A percentile compares a stretch with the other conserved stretches of the same genome.
phyloP scores from a whole-genome alignment of 2,888 invertebrate genomes.

The Halocaridina rubra region DNA sequence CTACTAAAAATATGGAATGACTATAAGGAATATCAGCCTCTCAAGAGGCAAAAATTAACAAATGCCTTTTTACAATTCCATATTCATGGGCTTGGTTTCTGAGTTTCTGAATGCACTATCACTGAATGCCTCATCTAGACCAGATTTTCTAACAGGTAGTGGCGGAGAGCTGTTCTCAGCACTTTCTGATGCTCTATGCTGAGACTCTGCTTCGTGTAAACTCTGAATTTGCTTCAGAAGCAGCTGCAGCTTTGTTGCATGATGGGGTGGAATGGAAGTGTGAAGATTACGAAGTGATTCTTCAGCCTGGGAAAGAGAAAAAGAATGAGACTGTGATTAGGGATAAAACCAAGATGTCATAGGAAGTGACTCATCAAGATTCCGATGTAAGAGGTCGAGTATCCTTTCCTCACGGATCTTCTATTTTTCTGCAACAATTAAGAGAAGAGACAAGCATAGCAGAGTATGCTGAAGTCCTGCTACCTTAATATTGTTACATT shows the following conservation, averaged over 20 bases:
- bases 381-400: no score
- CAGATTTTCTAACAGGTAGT: background rate
- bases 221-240: conserved; percentile 51
- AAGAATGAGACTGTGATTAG: no score
- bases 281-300: conserved; percentile 60
- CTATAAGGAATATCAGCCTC: background rate
- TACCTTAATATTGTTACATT: no score
- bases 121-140: background rate
- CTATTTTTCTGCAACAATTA: no score
- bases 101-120: background rate
- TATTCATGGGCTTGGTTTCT: background rate
- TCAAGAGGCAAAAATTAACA: no score
- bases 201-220: conserved; percentile 46
- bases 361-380: no score
- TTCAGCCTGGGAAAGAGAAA: conserved; percentile 38
- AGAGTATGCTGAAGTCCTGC: no score
- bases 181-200: conserved; percentile 12
- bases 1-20: background rate
- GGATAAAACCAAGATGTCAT: no score
- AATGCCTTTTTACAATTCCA: conserved; percentile 37
- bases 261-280: conserved; percentile 59
- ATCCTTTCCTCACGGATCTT: no score
- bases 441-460: no score
- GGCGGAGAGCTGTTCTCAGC: background rate
- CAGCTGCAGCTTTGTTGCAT: conserved; percentile 50